Evolutionary conservation across 2,113 vertebrate genomes (phyloP).

Genomic region (Climacteris rufus): DNA sequence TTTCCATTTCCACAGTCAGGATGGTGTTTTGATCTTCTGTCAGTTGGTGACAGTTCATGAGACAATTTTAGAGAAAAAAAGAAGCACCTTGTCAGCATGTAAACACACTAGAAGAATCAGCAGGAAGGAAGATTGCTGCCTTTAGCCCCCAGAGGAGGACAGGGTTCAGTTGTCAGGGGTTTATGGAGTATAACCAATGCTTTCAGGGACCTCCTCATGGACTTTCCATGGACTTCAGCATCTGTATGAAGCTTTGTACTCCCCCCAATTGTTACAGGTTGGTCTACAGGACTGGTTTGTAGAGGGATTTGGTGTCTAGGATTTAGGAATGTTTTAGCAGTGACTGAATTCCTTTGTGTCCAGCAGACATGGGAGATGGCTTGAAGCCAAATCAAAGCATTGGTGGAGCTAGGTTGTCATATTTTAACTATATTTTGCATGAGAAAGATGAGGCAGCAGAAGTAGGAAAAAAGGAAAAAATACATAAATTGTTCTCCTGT

Average conservation of each 20-base stretch:
- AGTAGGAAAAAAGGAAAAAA: neutral
- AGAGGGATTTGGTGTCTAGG: neutral
- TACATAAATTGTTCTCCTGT: neutral
- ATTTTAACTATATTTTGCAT: neutral
- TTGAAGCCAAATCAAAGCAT: neutral
- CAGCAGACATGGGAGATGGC: neutral
- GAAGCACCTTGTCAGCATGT: neutral
- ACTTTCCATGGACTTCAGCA: neutral
- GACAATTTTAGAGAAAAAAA: neutral
- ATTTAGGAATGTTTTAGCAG: neutral
- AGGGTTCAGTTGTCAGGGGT: neutral
- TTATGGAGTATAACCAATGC: neutral
- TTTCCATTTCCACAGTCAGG: neutral
- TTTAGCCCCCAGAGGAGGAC: fast-evolving
- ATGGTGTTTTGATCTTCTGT: neutral
- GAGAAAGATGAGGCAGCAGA: neutral
- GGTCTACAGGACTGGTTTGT: neutral
- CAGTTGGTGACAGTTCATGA: neutral
- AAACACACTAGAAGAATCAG: neutral
- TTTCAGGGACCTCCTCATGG: neutral
- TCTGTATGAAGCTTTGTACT: neutral
- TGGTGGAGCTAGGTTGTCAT: neutral
- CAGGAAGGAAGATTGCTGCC: neutral
- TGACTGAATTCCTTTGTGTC: neutral
- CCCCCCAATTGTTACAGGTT: neutral